Base-by-base conservation (phyloP, 2,113 vertebrate genomes). In the Paedocypris sp. region DNA sequence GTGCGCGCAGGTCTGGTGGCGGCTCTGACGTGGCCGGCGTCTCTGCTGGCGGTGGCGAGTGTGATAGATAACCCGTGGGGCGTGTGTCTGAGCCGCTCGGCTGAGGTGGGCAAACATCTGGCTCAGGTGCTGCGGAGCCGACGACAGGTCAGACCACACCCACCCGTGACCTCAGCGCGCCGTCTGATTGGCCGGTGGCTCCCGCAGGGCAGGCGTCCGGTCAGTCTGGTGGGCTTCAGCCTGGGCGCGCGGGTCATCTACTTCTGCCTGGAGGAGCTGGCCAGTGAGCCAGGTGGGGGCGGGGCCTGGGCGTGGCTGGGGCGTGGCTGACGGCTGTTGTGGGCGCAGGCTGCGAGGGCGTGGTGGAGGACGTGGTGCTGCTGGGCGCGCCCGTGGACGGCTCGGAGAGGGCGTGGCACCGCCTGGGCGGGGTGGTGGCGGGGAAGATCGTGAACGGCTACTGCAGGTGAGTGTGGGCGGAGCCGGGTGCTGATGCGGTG, bases 51-150 rank as follows among this genome's bases (percentile, higher is more conserved):
- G 0, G 89, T 83, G 0, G 90, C 94, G 73, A 90, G 79, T 3
- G 85, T 97, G 74, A 98, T 98, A 2, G 95, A 98, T 81, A 89
- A 98, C 77, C 95, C 95, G 3, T 99, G 95, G 95, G 91, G 88
- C 0, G 93, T 98, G 39, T 98, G 93, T 67, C 87, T 99, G 45
- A 90, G 88, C 16, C 89, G 93, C 3, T 94, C 95, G 0, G 90
- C 92, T 0, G 91, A 95, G 64, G 91, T 97, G 9, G 95, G 93
- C 60, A 98, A 94, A 56, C 92, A 97, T 60, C 87, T 99, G 26
- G 95, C 95, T 0, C 92, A 90, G 52, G 85, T 96, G 49, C 78
- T 98, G 41, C 87, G 92, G 68, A 90, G 86, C 57, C 68, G 88
- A 15, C 91, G 87, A 69, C 95, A 98, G 93, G 95, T 98, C 68